Conservation (phyloP, 2,797 vertebrate genomes). For the Melanotaenia parkinsoni region DNA sequence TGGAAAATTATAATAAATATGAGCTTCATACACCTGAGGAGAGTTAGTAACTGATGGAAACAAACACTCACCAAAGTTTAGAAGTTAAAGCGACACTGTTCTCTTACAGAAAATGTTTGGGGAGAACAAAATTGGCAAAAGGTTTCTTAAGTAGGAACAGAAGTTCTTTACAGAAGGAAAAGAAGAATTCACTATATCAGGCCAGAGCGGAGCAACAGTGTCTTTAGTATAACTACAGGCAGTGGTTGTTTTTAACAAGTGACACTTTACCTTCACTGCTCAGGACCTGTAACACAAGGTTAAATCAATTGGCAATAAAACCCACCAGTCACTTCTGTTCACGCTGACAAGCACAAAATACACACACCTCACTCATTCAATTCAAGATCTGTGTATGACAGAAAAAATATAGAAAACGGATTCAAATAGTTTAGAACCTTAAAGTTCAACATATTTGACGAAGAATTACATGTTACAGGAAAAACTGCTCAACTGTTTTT, state of each 20-base stretch:
- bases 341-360: slow-evolving; percentile 38
- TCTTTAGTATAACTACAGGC: slow-evolving; percentile 52
- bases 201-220: slow-evolving; percentile 39
- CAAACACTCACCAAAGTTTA: slow-evolving; percentile 51
- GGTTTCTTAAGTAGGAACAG: slow-evolving; percentile 48
- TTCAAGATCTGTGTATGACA: slow-evolving; percentile 78
- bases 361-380: slow-evolving; percentile 49
- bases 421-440: slow-evolving; percentile 58
- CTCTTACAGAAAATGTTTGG: slow-evolving; percentile 35
- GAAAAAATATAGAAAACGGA: slow-evolving; percentile 72
- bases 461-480: slow-evolving; percentile 55
- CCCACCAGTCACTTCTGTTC: slow-evolving; percentile 53
- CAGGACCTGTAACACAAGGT: slow-evolving; percentile 62
- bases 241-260: slow-evolving; percentile 56
- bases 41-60: slow-evolving; percentile 54
- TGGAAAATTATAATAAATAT: slow-evolving; percentile 72
- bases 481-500: slow-evolving; percentile 53
- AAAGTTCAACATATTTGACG: slow-evolving; percentile 54
- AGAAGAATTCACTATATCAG: slow-evolving; percentile 33
- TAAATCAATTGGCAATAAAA: slow-evolving; percentile 69
- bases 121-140: slow-evolving; percentile 58
- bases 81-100: slow-evolving; percentile 46
- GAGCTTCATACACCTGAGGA: slow-evolving; percentile 65
- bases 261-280: slow-evolving; percentile 52
- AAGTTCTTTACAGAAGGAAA: slow-evolving; percentile 57